A percentile compares a stretch with the other conserved stretches of the same genome.
Evolutionary conservation across 1,140 invertebrate genomes (phyloP).

Genomic region (Oppia nitens): DNA sequence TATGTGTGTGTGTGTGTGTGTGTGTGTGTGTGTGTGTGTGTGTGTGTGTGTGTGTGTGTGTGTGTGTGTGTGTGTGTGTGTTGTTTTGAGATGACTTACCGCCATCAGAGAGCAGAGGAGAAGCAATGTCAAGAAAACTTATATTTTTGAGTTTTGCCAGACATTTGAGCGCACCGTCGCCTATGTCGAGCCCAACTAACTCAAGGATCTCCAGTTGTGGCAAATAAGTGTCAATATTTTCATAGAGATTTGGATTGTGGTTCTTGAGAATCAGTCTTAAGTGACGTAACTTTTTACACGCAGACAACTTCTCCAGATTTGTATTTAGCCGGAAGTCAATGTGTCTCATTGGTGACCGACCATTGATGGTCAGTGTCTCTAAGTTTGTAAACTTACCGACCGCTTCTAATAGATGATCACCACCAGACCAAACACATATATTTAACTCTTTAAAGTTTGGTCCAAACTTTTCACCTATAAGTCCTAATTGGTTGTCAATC

Average conservation of each 20-base stretch:
- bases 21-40: no score
- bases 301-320: background rate
- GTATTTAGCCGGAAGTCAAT: constrained; percentile 7
- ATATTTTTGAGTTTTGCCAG: constrained; percentile 2
- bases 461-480: background rate
- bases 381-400: background rate
- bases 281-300: constrained; percentile 2
- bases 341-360: constrained; percentile 13
- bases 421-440: constrained; percentile 9
- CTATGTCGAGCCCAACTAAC: constrained; percentile 8
- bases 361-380: constrained; percentile 6
- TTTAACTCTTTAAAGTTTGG: background rate
- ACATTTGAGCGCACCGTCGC: background rate
- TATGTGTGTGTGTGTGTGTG: no score
- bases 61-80: no score
- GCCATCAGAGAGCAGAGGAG: constrained; percentile 3
- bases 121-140: constrained; percentile 10
- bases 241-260: background rate
- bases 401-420: background rate
- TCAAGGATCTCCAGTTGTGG: constrained; percentile 7
- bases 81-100: background rate
- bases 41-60: no score
- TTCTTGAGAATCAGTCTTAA: constrained; percentile 7
- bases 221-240: background rate
- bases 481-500: constrained; percentile 4